Percentiles rank a stretch among this genome's conserved stretches.
phyloP scores from a whole-genome alignment of 2,113 vertebrate species.

The Cephalopterus ornatus region DNA sequence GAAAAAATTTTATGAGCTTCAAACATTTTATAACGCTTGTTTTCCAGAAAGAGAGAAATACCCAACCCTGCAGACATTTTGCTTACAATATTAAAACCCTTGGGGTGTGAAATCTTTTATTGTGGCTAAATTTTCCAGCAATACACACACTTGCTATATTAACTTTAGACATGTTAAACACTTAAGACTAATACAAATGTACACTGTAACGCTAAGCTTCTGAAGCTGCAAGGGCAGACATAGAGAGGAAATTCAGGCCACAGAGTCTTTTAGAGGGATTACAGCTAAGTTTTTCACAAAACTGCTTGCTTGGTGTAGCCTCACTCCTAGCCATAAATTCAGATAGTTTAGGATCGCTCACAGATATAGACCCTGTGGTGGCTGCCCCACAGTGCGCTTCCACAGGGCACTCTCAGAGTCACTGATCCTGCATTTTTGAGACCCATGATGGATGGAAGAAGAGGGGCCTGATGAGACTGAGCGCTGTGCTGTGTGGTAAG shows the following conservation, averaged over 20 bases:
- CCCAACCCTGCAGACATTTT: not conserved
- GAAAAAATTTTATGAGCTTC: not conserved
- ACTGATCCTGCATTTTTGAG: not conserved
- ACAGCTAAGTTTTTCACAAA: not conserved
- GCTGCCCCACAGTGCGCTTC: not conserved
- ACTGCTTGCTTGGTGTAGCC: not conserved
- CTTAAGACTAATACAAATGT: not conserved
- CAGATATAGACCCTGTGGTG: fast-evolving
- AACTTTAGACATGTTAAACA: not conserved
- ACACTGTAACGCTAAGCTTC: not conserved
- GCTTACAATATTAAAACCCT: not conserved
- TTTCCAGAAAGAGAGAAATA: not conserved
- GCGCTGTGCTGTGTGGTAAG: too few species aligned
- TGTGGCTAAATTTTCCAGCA: not conserved
- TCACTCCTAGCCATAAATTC: not conserved
- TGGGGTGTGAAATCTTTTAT: not conserved
- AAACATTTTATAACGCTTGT: not conserved
- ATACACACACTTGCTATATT: not conserved
- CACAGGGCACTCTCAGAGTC: not conserved
- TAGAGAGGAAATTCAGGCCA: not conserved
- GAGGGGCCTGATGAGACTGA: not conserved
- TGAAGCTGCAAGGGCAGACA: not conserved
- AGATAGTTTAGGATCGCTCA: not conserved
- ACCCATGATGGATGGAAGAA: fast-evolving
- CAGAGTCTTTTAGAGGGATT: not conserved